phyloP scores from a whole-genome alignment of 2,113 vertebrate species.

The Stigmatopora argus region DNA sequence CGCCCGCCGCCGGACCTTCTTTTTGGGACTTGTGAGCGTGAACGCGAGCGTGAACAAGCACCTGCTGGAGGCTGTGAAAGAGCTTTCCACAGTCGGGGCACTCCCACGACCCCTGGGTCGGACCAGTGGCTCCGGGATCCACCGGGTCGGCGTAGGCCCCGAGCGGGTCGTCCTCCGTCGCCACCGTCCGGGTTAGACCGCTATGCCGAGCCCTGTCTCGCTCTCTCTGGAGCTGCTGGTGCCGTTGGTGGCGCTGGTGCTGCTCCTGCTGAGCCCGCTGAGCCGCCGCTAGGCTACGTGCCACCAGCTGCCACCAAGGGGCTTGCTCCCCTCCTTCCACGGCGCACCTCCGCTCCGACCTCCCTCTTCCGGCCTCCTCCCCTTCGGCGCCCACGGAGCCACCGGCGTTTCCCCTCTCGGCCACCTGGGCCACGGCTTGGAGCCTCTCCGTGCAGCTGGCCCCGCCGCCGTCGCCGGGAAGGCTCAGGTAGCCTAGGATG shows the following conservation, averaged over 20 bases:
- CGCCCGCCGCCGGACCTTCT: constrained; percentile 24
- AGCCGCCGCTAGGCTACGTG: constrained; percentile 68
- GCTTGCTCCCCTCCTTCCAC: constrained; percentile 62
- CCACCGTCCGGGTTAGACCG: constrained; percentile 43
- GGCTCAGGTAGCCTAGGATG: constrained; percentile 77
- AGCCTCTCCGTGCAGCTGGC: constrained; percentile 81
- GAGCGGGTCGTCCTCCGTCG: constrained; percentile 65
- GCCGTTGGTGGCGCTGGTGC: too few species aligned
- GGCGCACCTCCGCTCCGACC: constrained; percentile 28
- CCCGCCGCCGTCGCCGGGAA: constrained; percentile 73
- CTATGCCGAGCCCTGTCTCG: constrained; percentile 9
- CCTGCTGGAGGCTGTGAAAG: constrained; percentile 72
- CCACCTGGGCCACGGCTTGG: constrained; percentile 77
- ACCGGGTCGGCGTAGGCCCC: constrained; percentile 65
- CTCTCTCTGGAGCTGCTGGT: constrained; percentile 42
- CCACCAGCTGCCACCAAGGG: constrained; percentile 75
- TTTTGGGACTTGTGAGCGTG: constrained; percentile 64
- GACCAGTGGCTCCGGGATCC: constrained; percentile 51
- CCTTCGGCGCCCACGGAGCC: constrained; percentile 35
- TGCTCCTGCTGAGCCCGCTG: constrained; percentile 49
- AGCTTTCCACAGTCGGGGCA: constrained; percentile 75
- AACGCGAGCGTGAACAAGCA: constrained; percentile 70
- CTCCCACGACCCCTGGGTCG: constrained; percentile 65
- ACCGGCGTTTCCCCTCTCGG: constrained; percentile 69
- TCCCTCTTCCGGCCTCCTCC: constrained; percentile 40